Evolutionary conservation across 1,140 invertebrate species (phyloP).

Genomic region (Heliconius eleuchia): DNA sequence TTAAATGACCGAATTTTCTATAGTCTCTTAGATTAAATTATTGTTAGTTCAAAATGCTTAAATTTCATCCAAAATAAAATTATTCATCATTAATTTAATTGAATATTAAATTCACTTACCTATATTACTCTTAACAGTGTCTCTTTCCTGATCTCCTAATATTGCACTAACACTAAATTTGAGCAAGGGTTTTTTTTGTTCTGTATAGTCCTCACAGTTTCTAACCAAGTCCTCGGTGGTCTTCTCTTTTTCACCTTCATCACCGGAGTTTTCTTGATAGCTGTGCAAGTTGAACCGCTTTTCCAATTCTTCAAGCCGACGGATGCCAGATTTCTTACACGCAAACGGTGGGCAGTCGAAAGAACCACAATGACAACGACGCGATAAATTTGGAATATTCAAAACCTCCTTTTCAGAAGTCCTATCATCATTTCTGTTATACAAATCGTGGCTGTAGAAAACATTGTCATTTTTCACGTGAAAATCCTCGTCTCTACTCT

Average conservation of each 20-base stretch:
- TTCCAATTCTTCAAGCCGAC: constrained; percentile 66
- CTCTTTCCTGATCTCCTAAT: constrained; percentile 82
- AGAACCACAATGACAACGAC: constrained; percentile 61
- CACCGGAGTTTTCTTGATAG: constrained; percentile 69
- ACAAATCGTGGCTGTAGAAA: constrained; percentile 62
- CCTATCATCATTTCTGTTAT: constrained; percentile 52
- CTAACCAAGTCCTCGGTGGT: constrained; percentile 68
- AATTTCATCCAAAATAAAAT: too few relatives aligned
- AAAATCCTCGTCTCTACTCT: constrained; percentile 59
- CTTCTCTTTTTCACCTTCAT: constrained; percentile 57
- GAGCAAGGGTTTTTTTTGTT: constrained; percentile 87
- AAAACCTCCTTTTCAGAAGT: constrained; percentile 67
- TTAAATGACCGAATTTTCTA: too few relatives aligned
- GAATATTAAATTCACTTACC: constrained; percentile 47
- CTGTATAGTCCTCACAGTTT: constrained; percentile 66
- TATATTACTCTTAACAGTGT: constrained; percentile 51
- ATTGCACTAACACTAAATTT: constrained; percentile 97
- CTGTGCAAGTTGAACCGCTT: constrained; percentile 65
- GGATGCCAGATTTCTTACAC: constrained; percentile 68
- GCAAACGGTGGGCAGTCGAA: constrained; percentile 66
- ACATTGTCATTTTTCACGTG: constrained; percentile 54
- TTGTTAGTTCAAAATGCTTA: too few relatives aligned
- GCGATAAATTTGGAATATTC: constrained; percentile 60
- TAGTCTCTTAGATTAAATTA: too few relatives aligned
- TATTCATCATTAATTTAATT: not conserved